Evolutionary conservation across 2,888 invertebrate genomes (phyloP), one percentile per base, ranked within the genome.

Genomic region (Ceramica pisi): DNA sequence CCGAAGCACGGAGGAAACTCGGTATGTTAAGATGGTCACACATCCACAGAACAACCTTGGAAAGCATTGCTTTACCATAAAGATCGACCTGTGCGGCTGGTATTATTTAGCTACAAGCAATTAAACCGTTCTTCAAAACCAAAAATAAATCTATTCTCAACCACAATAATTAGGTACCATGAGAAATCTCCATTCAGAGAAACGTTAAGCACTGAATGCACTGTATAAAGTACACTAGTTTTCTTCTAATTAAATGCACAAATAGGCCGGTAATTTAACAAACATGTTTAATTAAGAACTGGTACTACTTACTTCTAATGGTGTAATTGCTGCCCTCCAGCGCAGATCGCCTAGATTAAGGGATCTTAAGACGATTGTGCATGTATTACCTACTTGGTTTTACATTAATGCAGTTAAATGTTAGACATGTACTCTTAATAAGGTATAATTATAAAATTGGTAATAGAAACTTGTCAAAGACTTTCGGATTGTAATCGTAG

Each of bases 211-310:
- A 46, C 10, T 51, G 38, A 74, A 55, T 44, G 56, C 57, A 12
- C 21, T 23, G 6, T 31, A 53, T 55, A 57, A 75, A 75, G 6
- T 55, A 59, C 65, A 67, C 48, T 35, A 74, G 61, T 67, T 78
- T 82, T 78, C 82, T 64, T 59, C 59, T 71, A 74, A 79, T 79
- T 82, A 82, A 84, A 59, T 55, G 75, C 64, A 35, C 57, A 72
- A 81, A 81, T 63, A 55, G 71, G 56, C n/a, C 65, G 62, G 75
- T 73, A 72, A 80, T 83, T 78, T 66, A 81, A 63, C 67, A 26
- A 31, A 56, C 55, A 59, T 56, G 67, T 62, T 68, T 62, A 82
- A 82, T 78, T 82, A 80, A 68, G 55, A 78, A 59, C 82, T 63
- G 51, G 82, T 53, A 19, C 21, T 64, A 64, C 46, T 72, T 63